These are phyloP conservation scores for Molossus molossus DNA, from an alignment of 2,797 vertebrate genomes.

Conservation along the genomic window DNA sequence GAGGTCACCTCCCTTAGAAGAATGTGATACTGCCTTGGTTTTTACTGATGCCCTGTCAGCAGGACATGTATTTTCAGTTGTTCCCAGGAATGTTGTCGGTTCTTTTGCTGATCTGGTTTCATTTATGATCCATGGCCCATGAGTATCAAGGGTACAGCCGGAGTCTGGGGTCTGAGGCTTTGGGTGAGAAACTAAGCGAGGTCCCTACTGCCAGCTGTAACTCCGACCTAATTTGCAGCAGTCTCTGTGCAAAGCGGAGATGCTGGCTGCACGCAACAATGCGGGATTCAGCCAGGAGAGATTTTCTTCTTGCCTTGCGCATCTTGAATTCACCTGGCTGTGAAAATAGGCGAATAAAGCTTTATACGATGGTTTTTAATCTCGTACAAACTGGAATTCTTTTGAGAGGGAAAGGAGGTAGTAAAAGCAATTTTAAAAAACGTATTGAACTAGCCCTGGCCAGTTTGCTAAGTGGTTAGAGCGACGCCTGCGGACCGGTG, in stretches of 20 bases:
- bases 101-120: conserved; percentile 62
- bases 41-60: conserved; percentile 11
- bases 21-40: neutral
- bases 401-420: conserved; percentile 8
- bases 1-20: conserved; percentile 27
- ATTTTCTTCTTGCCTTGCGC: neutral
- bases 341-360: neutral
- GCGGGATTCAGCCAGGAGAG: neutral
- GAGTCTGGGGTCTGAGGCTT: neutral
- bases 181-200: neutral
- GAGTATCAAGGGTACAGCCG: neutral
- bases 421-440: neutral
- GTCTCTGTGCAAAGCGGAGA: neutral
- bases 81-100: neutral
- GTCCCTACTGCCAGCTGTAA: neutral
- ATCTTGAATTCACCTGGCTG: neutral
- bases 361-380: neutral
- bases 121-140: neutral
- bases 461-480: too few species aligned
- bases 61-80: conserved; percentile 35
- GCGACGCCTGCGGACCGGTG: too few species aligned
- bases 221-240: neutral
- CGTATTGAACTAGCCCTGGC: neutral
- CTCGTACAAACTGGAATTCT: neutral
- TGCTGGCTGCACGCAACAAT: neutral